Conservation (phyloP, 2,888 invertebrate genomes). For the Philonicus albiceps region DNA sequence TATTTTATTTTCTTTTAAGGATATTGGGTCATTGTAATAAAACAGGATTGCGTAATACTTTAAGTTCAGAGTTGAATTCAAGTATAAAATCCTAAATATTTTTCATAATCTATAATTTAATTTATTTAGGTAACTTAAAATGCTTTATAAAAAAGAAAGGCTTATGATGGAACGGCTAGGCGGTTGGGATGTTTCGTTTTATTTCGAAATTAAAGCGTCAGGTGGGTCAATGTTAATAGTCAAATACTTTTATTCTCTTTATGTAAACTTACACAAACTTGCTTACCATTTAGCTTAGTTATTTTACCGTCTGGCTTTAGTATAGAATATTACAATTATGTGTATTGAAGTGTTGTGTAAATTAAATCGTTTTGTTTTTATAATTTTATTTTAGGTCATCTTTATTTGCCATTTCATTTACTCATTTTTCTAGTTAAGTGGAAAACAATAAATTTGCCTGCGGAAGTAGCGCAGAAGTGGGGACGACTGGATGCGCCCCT, state of each 20-base stretch:
- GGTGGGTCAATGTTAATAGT: slow-evolving; percentile 18
- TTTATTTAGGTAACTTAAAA: neutral
- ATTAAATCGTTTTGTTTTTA: slow-evolving; percentile 6
- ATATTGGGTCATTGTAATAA: neutral
- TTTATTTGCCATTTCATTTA: slow-evolving; percentile 4
- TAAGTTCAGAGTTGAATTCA: neutral
- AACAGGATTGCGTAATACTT: neutral
- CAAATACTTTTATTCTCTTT: slow-evolving; percentile 38
- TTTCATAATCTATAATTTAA: neutral
- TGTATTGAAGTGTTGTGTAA: slow-evolving; percentile 21
- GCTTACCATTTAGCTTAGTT: slow-evolving; percentile 31
- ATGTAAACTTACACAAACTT: slow-evolving; percentile 38
- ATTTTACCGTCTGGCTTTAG: slow-evolving; percentile 18
- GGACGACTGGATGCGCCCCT: neutral
- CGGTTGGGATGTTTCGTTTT: neutral
- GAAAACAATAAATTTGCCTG: neutral
- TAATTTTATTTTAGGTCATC: slow-evolving; percentile 17
- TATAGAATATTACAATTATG: slow-evolving; percentile 37
- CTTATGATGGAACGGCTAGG: neutral
- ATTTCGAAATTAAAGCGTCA: neutral
- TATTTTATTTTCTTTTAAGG: neutral
- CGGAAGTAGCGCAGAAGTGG: neutral
- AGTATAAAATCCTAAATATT: neutral
- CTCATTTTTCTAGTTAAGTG: neutral
- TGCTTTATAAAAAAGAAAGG: neutral